These are phyloP conservation scores for Oncorhynchus nerka DNA, from an alignment of 2,113 vertebrate species.

Conservation along the genomic window DNA sequence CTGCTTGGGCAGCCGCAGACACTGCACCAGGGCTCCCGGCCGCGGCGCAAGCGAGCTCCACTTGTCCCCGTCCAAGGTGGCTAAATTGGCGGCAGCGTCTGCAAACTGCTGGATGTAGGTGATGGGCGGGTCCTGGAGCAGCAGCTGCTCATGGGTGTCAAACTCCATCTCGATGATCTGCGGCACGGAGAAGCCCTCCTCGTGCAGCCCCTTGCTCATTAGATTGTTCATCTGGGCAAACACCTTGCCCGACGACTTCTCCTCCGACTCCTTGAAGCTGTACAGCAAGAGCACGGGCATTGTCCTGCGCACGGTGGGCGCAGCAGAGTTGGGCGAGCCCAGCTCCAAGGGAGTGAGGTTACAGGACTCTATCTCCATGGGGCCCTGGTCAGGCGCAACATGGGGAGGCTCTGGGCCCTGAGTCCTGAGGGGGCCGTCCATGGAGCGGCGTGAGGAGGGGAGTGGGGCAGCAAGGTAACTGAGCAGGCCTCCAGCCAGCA, in stretches of 20 bases:
- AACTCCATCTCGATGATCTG: constrained; percentile 99
- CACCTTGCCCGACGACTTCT: constrained; percentile 94
- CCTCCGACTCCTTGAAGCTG: constrained; percentile 97
- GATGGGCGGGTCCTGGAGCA: constrained; percentile 96
- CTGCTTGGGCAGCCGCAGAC: constrained; percentile 91
- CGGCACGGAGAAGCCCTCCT: constrained; percentile 97
- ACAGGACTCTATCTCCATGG: constrained; percentile 94
- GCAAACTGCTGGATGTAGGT: constrained; percentile 99
- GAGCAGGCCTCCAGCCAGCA: constrained; percentile 92
- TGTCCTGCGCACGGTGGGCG: constrained; percentile 84
- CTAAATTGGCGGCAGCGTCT: constrained; percentile 85
- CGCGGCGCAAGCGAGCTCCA: constrained; percentile 92
- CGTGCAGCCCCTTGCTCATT: constrained; percentile 96
- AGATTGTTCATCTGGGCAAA: constrained; percentile 98
- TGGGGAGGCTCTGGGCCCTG: constrained; percentile 83
- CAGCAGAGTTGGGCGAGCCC: constrained; percentile 81
- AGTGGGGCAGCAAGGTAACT: constrained; percentile 89
- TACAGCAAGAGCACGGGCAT: constrained; percentile 93
- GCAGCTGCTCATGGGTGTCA: constrained; percentile 93
- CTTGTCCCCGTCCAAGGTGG: constrained; percentile 89
- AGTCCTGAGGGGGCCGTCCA: constrained; percentile 91
- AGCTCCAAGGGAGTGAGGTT: constrained; percentile 80
- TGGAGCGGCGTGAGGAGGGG: constrained; percentile 68
- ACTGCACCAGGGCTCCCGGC: constrained; percentile 94
- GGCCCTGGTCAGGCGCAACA: constrained; percentile 81